Conservation (phyloP, 2,797 vertebrate genomes). For the Micromesistius poutassou region DNA sequence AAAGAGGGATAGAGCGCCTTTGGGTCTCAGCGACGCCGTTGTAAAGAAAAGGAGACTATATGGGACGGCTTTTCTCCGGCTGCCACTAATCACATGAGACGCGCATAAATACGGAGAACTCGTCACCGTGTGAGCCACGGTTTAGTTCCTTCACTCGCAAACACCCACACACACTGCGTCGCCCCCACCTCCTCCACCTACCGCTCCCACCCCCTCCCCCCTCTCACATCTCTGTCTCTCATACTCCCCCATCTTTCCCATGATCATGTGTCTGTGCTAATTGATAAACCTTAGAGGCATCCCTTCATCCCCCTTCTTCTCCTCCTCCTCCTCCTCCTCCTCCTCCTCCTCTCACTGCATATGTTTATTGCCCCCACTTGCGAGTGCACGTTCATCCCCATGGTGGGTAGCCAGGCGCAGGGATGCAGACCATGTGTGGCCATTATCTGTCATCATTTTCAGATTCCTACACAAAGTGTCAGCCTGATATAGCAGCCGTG, state of each 20-base stretch:
- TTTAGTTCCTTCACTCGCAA: slow-evolving; percentile 1
- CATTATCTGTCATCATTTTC: neutral
- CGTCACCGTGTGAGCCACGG: neutral
- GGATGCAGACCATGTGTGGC: slow-evolving; percentile 21
- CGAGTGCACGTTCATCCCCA: slow-evolving; percentile 34
- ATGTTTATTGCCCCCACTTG: slow-evolving; percentile 37
- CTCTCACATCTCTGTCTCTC: slow-evolving; percentile 29
- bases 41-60: neutral
- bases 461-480: too few species aligned
- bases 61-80: neutral
- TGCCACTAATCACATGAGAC: slow-evolving; percentile 4
- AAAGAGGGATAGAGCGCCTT: neutral
- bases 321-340: slow-evolving; percentile 2
- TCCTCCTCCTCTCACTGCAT: slow-evolving; percentile 22
- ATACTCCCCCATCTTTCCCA: slow-evolving; percentile 21
- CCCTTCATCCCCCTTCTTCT: slow-evolving; percentile 18
- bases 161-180: slow-evolving; percentile 8
- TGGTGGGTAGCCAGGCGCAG: slow-evolving; percentile 30
- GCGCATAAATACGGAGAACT: neutral
- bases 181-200: neutral
- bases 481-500: slow-evolving; percentile 1
- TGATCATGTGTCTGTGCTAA: slow-evolving; percentile 33
- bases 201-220: slow-evolving; percentile 34
- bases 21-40: neutral
- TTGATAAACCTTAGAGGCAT: slow-evolving; percentile 48